Base-by-base conservation (phyloP, 2,797 vertebrate species). In the Spinibarbus caldwelli region DNA sequence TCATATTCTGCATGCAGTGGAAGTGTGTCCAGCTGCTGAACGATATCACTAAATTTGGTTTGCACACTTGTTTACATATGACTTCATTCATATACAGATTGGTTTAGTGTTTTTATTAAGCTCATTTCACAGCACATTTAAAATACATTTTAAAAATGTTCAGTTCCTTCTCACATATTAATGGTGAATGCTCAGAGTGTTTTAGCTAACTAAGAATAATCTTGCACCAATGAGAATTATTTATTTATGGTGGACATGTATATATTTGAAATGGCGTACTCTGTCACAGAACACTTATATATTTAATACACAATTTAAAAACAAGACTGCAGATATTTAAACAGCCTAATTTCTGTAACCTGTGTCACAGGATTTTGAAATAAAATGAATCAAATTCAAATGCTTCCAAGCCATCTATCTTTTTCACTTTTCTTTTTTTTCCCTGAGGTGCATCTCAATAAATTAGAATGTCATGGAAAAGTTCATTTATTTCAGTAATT, bases 211-310 rank as follows among this genome's bases (percentile, higher is more conserved):
- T 26, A 71, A 78, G 77, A 83, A 45, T 52, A 86, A 72, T 84
- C 77, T 64, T 80, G 66, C 49, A 82, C 38, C 77, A 52, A 73
- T 72, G 67, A 78, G 14, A 85, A 85, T 26, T 85, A 76, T 78
- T 77, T 85, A 72, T 64, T 84, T 79, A 83, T 71, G 29, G 73
- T 79, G 73, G 38, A 83, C 67, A 73, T 84, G 41, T 80, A 45
- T 54, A 36, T 83, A 79, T 79, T 36, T 82, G 73, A 73, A 78
- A 43, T 78, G 54, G 41, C 29, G 45, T 75, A 29, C 75, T 43
- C 62, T 79, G 66, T 64, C 41, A 83, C 54, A 84, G 75, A 87
- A 75, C 71, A 81, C 80, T 71, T 85, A 78, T 89, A 85, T 77
- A 81, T 80, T 83, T 41, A n/a, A 84, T 76, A 86, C 54, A 83